A percentile compares a stretch with the other conserved stretches of the same genome.
Conservation (phyloP, 2,113 vertebrate genomes). For the Perca fluviatilis region DNA sequence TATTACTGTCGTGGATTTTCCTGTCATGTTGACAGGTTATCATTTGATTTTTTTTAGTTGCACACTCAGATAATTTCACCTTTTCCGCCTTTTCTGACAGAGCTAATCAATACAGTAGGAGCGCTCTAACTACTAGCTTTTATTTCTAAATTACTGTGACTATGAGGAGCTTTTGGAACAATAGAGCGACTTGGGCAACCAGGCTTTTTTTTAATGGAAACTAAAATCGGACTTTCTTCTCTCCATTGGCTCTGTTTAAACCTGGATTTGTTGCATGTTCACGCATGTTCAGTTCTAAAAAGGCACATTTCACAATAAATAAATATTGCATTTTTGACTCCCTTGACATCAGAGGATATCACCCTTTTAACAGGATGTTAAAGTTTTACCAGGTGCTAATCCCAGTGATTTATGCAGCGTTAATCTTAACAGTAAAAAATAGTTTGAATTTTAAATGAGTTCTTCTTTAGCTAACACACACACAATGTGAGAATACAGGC, state of each 20-base stretch:
- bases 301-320: not conserved
- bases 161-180: constrained; percentile 4
- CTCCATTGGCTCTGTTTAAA: not conserved
- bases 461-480: constrained; percentile 33
- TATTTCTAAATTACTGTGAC: constrained; percentile 11
- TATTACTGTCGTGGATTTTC: constrained; percentile 21
- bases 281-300: not conserved
- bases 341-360: not conserved
- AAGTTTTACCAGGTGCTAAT: constrained; percentile 35
- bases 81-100: constrained; percentile 30
- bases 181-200: not conserved
- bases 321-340: not conserved
- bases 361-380: constrained; percentile 21
- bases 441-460: constrained; percentile 60
- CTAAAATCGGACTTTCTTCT: constrained; percentile 3
- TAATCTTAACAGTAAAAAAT: constrained; percentile 20
- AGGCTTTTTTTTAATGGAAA: constrained; percentile 1
- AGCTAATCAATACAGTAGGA: constrained; percentile 21
- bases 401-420: constrained; percentile 34
- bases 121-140: constrained; percentile 25
- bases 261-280: not conserved
- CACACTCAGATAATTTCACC: constrained; percentile 37
- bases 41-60: constrained; percentile 42
- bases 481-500: constrained; percentile 17
- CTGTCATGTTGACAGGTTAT: constrained; percentile 36